A percentile compares a stretch with the other conserved stretches of the same genome.
Conservation (phyloP, 2,113 vertebrate genomes). For the human (Homo sapiens) region DNA sequence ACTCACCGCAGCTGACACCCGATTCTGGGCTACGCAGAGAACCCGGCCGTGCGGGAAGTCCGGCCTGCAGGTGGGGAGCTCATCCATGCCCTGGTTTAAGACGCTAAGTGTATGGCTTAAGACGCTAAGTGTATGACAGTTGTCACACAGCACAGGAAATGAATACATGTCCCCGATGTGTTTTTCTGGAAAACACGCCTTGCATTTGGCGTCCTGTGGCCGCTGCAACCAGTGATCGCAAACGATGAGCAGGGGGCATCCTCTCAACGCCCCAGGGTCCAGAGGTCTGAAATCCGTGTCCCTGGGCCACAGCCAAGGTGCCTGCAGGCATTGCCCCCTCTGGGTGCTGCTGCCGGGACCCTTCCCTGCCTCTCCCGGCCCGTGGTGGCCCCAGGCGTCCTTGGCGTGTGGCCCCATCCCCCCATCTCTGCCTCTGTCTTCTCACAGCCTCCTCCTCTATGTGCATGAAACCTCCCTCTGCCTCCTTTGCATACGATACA, state of each 20-base stretch:
- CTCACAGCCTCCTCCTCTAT: accelerated
- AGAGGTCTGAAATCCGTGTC: accelerated
- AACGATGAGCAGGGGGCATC: accelerated
- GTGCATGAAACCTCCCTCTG: too few species aligned
- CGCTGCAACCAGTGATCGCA: accelerated
- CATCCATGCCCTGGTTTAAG: accelerated
- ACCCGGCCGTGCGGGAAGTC: accelerated
- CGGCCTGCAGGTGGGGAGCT: accelerated
- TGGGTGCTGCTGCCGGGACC: accelerated
- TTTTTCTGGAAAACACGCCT: accelerated
- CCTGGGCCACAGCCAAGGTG: accelerated
- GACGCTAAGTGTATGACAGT: accelerated
- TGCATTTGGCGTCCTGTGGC: accelerated
- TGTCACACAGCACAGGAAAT: neutral
- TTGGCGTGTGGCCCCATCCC: accelerated
- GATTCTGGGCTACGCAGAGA: accelerated
- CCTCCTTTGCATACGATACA: accelerated
- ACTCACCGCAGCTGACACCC: accelerated
- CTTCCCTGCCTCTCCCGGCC: neutral
- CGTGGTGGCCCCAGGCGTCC: accelerated
- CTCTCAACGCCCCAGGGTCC: accelerated
- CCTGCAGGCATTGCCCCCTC: accelerated
- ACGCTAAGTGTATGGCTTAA: accelerated
- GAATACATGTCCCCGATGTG: accelerated
- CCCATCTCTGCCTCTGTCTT: accelerated